Conservation (phyloP, 2,888 invertebrate genomes). For the Scaptomyza caliginosa region DNA sequence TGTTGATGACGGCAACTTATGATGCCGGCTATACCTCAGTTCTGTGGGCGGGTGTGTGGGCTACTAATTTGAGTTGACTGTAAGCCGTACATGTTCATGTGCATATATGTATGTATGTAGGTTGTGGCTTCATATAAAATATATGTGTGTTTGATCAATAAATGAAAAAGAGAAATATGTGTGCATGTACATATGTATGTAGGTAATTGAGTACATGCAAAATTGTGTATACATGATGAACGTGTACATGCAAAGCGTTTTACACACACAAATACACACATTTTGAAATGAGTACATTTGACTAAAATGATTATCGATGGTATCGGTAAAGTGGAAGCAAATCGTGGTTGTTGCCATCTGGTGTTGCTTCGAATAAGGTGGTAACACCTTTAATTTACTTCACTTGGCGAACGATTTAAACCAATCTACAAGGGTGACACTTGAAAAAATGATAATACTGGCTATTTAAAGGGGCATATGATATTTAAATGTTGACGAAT, state of each 20-base stretch:
- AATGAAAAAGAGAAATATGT: neutral
- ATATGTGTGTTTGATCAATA: conserved; percentile 39
- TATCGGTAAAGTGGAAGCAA: conserved; percentile 1
- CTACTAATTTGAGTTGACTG: conserved; percentile 14
- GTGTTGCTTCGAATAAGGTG: neutral
- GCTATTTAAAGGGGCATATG: too few relatives aligned
- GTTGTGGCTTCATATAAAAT: too few relatives aligned
- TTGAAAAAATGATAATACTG: neutral
- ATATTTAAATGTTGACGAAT: too few relatives aligned
- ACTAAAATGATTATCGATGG: conserved; percentile 26
- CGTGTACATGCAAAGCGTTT: neutral
- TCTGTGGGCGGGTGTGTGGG: conserved; percentile 42
- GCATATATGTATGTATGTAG: too few relatives aligned
- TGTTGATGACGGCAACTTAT: conserved; percentile 30
- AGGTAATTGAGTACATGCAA: neutral
- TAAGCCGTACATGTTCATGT: too few relatives aligned
- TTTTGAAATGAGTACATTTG: conserved; percentile 36
- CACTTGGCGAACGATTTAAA: neutral
- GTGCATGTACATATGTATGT: neutral
- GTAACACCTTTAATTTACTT: conserved; percentile 12
- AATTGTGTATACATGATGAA: neutral
- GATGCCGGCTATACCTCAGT: conserved; percentile 34
- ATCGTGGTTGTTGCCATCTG: neutral
- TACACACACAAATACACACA: conserved; percentile 1
- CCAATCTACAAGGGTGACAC: neutral